Percentiles rank a stretch among this genome's conserved stretches.
phyloP scores from a whole-genome alignment of 2,888 invertebrate species.

The Orchesella flavescens region DNA sequence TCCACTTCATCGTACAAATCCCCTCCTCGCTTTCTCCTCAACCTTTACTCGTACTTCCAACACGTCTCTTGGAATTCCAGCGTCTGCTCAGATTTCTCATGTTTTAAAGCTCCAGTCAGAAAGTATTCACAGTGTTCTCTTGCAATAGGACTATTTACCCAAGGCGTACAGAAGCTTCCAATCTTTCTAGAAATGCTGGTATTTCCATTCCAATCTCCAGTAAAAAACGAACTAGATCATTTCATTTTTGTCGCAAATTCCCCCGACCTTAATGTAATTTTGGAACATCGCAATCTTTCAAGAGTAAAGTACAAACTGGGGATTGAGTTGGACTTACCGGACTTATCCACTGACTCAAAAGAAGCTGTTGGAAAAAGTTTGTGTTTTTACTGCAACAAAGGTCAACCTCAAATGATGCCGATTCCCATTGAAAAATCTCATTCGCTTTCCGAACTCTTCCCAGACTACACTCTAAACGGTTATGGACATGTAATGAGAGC shows the following conservation, averaged over 20 bases:
- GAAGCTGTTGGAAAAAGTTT: not conserved
- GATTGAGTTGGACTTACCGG: not conserved
- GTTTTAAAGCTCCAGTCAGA: not conserved
- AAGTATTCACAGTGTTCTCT: slow-evolving; percentile 7
- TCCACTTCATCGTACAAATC: no score
- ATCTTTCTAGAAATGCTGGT: not conserved
- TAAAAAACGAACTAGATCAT: slow-evolving; percentile 15
- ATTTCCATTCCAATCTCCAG: slow-evolving; percentile 1
- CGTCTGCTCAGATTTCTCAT: not conserved
- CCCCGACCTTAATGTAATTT: not conserved
- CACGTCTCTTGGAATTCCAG: not conserved
- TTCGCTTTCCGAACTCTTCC: not conserved
- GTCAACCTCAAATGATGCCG: no score
- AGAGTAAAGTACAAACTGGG: not conserved
- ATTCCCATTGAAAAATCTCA: not conserved
- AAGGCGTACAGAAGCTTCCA: not conserved
- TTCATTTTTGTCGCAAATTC: not conserved
- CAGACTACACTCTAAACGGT: slow-evolving; percentile 25
- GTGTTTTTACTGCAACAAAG: slow-evolving; percentile 16
- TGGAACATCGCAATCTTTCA: not conserved
- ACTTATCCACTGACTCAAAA: not conserved
- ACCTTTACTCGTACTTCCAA: no score
- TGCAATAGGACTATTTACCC: not conserved
- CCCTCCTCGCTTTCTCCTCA: no score
- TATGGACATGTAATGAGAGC: slow-evolving; percentile 5